Evolutionary conservation across 2,797 vertebrate genomes (phyloP).

Genomic region (Neopelma chrysocephalum): DNA sequence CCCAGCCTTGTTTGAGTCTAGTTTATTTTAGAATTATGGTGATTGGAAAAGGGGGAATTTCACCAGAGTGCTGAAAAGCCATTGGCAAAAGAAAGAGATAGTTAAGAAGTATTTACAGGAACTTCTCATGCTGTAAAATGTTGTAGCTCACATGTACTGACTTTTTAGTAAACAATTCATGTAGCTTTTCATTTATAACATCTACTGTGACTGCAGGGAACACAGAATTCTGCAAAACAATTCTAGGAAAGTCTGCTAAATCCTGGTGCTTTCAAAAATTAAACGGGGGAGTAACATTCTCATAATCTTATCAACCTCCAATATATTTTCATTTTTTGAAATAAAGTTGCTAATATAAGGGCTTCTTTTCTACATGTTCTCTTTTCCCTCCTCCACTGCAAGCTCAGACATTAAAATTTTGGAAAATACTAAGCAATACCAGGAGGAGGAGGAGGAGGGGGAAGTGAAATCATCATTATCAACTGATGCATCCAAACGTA

Average conservation of each 20-base stretch:
- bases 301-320: not conserved
- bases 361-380: not conserved
- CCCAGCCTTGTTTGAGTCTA: not conserved
- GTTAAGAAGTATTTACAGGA: not conserved
- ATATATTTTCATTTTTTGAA: not conserved
- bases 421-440: conserved; percentile 20
- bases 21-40: not conserved
- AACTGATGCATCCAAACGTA: not conserved
- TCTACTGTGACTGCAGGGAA: not conserved
- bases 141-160: not conserved
- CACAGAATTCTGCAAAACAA: not conserved
- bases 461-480: not conserved
- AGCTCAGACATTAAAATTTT: not conserved
- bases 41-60: not conserved
- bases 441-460: not conserved
- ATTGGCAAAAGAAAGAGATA: not conserved
- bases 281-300: not conserved
- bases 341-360: not conserved
- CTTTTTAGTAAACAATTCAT: not conserved
- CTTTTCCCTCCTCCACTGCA: not conserved
- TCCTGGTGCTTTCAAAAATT: not conserved
- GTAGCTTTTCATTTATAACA: not conserved
- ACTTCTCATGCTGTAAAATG: not conserved
- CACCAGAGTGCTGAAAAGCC: not conserved
- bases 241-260: not conserved